phyloP scores from a whole-genome alignment of 2,797 vertebrate species.

The Tapera naevia region DNA sequence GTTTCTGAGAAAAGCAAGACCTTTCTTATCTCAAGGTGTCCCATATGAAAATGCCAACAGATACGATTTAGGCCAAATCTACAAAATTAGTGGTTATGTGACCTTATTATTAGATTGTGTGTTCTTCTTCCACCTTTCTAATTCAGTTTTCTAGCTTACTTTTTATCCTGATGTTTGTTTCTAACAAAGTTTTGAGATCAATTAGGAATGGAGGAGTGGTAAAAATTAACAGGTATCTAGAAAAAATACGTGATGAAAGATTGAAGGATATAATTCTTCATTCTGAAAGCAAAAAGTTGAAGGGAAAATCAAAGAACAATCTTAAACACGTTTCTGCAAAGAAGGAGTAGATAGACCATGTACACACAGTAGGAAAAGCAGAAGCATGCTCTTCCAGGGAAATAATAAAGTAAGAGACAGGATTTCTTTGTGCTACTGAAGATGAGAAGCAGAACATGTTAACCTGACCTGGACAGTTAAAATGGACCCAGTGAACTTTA shows the following conservation, averaged over 20 bases:
- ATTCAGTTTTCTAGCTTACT: rapidly evolving
- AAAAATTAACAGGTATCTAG: rapidly evolving
- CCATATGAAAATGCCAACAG: neutral
- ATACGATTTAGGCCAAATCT: neutral
- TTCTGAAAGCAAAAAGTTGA: neutral
- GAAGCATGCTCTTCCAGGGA: neutral
- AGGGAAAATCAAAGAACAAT: neutral
- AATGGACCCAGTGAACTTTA: neutral
- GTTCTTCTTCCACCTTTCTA: neutral
- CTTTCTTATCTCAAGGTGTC: neutral
- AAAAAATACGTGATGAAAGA: neutral
- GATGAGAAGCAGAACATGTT: neutral
- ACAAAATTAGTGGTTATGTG: neutral
- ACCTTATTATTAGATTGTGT: neutral
- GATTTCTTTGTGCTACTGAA: neutral
- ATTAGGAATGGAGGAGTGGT: rapidly evolving
- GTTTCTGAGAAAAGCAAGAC: neutral
- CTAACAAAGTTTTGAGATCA: neutral
- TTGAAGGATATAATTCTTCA: neutral
- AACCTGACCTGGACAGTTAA: rapidly evolving
- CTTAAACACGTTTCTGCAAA: neutral
- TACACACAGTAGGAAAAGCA: neutral
- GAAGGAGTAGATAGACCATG: rapidly evolving
- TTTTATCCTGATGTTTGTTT: neutral
- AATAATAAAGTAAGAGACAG: neutral